Conservation (phyloP, 2,797 vertebrate genomes). For the Myoxocephalus aenaeus region DNA sequence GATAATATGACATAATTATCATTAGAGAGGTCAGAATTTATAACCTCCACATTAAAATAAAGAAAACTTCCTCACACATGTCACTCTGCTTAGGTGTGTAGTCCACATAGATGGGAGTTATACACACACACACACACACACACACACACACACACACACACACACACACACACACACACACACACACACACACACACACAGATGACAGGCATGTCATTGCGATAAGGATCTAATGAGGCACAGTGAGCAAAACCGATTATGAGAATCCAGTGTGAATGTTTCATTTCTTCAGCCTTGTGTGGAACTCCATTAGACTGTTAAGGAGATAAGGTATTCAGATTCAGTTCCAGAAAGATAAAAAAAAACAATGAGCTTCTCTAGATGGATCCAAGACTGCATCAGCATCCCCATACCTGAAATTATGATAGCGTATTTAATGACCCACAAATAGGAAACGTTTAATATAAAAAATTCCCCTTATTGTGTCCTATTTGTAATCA, state of each 20-base stretch:
- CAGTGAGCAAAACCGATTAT: conserved; percentile 49
- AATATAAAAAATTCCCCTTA: conserved; percentile 30
- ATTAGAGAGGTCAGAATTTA: conserved; percentile 34
- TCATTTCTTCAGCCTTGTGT: conserved; percentile 43
- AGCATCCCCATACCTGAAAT: conserved; percentile 14
- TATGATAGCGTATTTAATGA: conserved; percentile 30
- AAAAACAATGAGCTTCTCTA: conserved; percentile 41
- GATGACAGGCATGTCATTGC: conserved; percentile 36
- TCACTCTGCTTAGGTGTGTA: not conserved
- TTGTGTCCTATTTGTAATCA: conserved; percentile 42
- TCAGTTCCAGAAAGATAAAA: conserved; percentile 38
- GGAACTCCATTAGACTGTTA: conserved; percentile 60
- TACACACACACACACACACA: not conserved
- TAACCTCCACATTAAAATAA: conserved; percentile 22
- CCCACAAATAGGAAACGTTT: conserved; percentile 35
- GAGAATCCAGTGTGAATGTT: conserved; percentile 41
- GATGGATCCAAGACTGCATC: conserved; percentile 26
- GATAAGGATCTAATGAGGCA: conserved; percentile 51
- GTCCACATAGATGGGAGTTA: not conserved
- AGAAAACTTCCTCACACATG: not conserved
- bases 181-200: not conserved
- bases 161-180: not conserved
- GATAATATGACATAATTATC: conserved; percentile 28
- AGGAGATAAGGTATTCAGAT: conserved; percentile 49
- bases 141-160: not conserved